Evolutionary conservation across 92 coral and sea anemone genomes (phyloP).

Genomic region (Phenganax stokvisi): DNA sequence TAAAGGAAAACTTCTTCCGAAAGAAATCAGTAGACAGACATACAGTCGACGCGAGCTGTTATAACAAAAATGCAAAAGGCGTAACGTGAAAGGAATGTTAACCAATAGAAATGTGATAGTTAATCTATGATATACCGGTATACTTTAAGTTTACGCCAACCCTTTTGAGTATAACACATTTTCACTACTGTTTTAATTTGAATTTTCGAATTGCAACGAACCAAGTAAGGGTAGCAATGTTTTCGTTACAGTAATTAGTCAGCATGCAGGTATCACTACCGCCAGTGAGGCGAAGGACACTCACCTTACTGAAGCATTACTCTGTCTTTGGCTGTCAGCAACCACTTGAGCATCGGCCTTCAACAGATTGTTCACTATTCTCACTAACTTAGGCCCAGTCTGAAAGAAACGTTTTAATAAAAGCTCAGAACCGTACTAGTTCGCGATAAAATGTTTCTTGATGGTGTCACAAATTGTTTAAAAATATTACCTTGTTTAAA

Average conservation of each 20-base stretch:
- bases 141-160: too few species aligned
- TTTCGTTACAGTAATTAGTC: background rate
- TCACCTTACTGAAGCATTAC: conserved; percentile 64
- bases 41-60: too few species aligned
- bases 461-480: background rate
- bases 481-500: conserved; percentile 3
- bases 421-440: background rate
- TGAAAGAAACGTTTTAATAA: conserved; percentile 10
- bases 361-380: conserved; percentile 60
- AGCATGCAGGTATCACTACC: background rate
- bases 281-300: background rate
- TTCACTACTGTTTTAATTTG: too few species aligned
- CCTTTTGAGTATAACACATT: too few species aligned
- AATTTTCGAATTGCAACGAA: background rate
- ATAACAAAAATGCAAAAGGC: too few species aligned
- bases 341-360: conserved; percentile 49
- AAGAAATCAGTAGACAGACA: too few species aligned
- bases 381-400: conserved; percentile 68
- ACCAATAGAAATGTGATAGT: too few species aligned
- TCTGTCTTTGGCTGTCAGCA: conserved; percentile 49
- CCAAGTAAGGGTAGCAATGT: background rate
- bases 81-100: too few species aligned
- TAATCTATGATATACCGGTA: too few species aligned
- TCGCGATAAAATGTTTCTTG: background rate
- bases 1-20: too few species aligned